Conservation (phyloP, 2,113 vertebrate species). For the Odocoileus hemionus region DNA sequence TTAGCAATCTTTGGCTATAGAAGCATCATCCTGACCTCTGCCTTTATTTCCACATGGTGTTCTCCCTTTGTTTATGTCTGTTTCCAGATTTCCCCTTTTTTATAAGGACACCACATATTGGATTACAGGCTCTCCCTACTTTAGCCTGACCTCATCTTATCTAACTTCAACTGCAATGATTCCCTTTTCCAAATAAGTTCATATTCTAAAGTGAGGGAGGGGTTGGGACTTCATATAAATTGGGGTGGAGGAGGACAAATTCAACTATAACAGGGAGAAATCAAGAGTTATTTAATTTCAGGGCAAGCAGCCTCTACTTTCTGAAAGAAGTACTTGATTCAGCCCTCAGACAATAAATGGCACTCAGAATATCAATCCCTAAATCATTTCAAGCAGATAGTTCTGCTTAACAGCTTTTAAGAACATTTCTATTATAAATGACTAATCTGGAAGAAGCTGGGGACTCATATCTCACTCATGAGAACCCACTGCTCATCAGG, state of each 20-base stretch:
- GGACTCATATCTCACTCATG: neutral
- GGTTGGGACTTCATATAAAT: neutral
- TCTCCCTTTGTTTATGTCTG: neutral
- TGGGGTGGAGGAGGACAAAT: neutral
- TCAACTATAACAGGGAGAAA: neutral
- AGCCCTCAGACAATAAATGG: neutral
- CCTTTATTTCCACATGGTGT: neutral
- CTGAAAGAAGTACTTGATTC: neutral
- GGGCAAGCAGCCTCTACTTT: neutral
- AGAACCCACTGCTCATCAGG: neutral
- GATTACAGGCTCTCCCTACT: neutral
- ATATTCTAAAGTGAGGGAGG: neutral
- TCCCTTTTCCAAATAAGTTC: neutral
- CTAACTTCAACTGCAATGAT: neutral
- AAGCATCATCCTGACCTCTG: neutral
- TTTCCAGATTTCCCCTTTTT: neutral
- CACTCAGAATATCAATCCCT: neutral
- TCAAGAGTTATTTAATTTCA: neutral
- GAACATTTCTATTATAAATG: neutral
- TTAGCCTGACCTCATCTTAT: neutral
- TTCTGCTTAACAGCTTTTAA: neutral
- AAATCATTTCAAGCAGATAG: neutral
- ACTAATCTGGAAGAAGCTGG: neutral
- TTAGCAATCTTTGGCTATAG: neutral
- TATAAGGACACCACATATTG: neutral